Base-by-base conservation (phyloP, 2,797 vertebrate genomes). In the Danio tinwini region DNA sequence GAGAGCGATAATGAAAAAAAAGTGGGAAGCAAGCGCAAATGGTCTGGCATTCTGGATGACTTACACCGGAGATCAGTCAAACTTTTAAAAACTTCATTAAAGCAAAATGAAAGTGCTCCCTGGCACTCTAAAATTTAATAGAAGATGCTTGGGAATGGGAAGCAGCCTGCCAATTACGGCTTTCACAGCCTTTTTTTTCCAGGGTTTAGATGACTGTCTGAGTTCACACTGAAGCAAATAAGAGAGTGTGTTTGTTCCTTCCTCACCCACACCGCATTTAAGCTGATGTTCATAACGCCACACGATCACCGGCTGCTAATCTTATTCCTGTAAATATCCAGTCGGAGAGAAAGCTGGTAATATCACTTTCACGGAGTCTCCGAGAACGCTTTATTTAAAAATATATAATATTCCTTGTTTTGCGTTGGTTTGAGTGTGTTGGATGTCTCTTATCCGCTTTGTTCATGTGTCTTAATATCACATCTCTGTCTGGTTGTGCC, bases 61-160 rank as follows among this genome's bases (percentile, higher is more conserved):
- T 91, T 89, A 88, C 88, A 86, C 87, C 88, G 88, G 82, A 85
- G 87, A 91, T 91, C 90, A 88, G 87, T 89, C 89, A 85, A 91
- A 93, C 90, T 93, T 94, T 83, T 91, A 91, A 91, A 93, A 93
- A 93, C 92, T 91, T 93, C 90, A 93, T 94, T 93, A 93, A 93
- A 93, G 89, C 87, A 88, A 91, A 93, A 93, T 91, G 90, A 93
- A 92, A 92, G 89, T 88, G 89, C 90, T 93, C 91, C 81, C 85
- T 85, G 65, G 86, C 87, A 85, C 90, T 88, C 86, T 90, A 89
- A 90, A 92, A 93, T 92, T 89, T 90, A 93, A 92, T 91, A 84
- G 89, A 91, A 91, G 79, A 90, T 89, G 90, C 91, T 91, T 89
- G 83, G 88, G 88, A 87, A 90, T 87, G 86, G 29, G 87, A 88